Base-by-base conservation (phyloP, 2,113 vertebrate species). In the Phasianus colchicus region DNA sequence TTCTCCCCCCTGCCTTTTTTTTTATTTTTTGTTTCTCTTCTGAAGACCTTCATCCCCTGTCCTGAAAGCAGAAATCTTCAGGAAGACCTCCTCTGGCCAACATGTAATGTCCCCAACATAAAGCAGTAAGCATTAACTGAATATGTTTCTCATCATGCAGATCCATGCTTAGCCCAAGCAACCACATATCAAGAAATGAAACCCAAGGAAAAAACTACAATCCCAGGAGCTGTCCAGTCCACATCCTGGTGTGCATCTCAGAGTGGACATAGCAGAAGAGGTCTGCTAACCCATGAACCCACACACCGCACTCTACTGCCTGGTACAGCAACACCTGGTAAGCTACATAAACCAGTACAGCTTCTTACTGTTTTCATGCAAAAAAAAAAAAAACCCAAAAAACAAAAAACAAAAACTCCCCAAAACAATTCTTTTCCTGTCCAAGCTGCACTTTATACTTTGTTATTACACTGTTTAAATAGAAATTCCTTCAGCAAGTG, bases 321-420 rank as follows among this genome's bases (percentile, higher is more conserved):
- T 45, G 43, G 16, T 32, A 20, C 0, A 86, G 65, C 52, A 29
- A 32, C 0, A 0, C 45, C 88, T 70, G n/a, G 58, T 52, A 70
- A 42, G 36, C 63, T 83, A 73, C 38, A 83, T 19, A 88, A 96
- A 89, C 75, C 65, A 88, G 75, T 76, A 89, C 82, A 91, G 82
- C 89, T 54, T 70, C 75, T 61, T 78, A 61, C 6, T 86, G n/a
- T 82, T 96, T 89, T 72, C 30, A 73, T 48, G 79, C 84, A 80
- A 83, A 89, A 57, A 52, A 72, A 77, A 70, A 30, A 54, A 63
- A 54, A 5, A 38, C 45, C 86, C 77, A 83, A 89, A 32, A 52
- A 75, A 76, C 86, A 80, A 83, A 75, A 76, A 45, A 7, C 16
- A 45, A 47, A 38, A 38, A 10, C 38, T 10, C 9, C 45, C 45